These are phyloP conservation scores for Microcaecilia unicolor DNA, from an alignment of 2,797 vertebrate species.

Conservation along the genomic window DNA sequence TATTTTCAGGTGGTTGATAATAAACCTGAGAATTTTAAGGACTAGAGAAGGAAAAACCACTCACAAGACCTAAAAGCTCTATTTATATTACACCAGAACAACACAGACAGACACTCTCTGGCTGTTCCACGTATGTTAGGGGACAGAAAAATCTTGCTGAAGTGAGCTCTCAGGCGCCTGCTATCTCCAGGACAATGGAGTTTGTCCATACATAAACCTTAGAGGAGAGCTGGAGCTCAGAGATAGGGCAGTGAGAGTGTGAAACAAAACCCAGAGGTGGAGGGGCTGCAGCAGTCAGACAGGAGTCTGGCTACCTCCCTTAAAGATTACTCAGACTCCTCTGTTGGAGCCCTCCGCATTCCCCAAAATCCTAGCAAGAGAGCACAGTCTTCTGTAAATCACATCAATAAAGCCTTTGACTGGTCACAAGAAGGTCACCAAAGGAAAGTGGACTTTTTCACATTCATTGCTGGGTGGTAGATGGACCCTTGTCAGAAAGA, in stretches of 20 bases:
- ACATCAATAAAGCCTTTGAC: constrained; percentile 42
- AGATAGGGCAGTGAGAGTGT: constrained; percentile 76
- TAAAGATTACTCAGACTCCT: constrained; percentile 77
- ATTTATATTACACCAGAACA: too few relatives aligned
- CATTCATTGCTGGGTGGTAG: constrained; percentile 9
- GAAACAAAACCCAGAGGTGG: constrained; percentile 81
- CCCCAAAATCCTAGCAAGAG: constrained; percentile 54
- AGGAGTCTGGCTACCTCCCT: constrained; percentile 75
- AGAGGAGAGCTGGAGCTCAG: constrained; percentile 48
- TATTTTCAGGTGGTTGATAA: too few relatives aligned
- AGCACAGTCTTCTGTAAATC: constrained; percentile 46
- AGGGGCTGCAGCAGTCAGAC: constrained; percentile 76
- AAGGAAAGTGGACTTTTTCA: too few relatives aligned
- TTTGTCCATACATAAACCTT: constrained; percentile 40
- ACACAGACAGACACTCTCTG: too few relatives aligned
- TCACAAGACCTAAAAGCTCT: too few relatives aligned
- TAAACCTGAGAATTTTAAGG: too few relatives aligned
- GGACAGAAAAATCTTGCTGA: too few relatives aligned
- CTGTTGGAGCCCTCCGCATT: constrained; percentile 54
- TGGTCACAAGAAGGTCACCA: constrained; percentile 39
- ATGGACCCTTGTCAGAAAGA: too few relatives aligned
- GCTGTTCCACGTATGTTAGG: too few relatives aligned
- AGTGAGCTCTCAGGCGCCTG: too few relatives aligned
- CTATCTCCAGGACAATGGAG: constrained; percentile 25
- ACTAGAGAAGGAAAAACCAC: too few relatives aligned